Percentiles rank a stretch among this genome's conserved stretches.
Conservation (phyloP, 2,113 vertebrate genomes). For the Cairina moschata region DNA sequence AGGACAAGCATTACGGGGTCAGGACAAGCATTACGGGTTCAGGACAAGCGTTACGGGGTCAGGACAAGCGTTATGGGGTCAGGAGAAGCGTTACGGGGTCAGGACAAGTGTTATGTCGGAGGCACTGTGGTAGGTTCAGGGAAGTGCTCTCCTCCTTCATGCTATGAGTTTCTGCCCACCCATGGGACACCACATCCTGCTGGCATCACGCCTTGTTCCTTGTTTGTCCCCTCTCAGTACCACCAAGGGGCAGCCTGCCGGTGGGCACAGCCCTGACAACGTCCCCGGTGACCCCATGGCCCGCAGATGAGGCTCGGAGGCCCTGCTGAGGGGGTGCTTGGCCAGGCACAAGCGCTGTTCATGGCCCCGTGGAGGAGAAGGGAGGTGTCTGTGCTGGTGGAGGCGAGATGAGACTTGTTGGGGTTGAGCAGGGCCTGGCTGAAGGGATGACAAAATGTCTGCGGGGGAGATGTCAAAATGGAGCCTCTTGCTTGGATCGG, state of each 20-base stretch:
- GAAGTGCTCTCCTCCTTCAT: background rate
- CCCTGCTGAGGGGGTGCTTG: background rate
- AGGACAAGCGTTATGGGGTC: background rate
- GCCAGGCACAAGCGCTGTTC: background rate
- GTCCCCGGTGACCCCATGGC: background rate
- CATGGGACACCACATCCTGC: background rate
- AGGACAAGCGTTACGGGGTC: background rate
- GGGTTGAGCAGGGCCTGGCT: slow-evolving; percentile 41
- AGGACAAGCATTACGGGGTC: background rate
- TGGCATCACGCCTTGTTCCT: accelerated
- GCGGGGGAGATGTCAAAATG: slow-evolving; percentile 49
- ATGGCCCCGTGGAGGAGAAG: background rate
- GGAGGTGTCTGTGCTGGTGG: background rate
- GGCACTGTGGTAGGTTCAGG: accelerated
- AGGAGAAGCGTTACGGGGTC: background rate
- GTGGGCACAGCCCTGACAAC: background rate
- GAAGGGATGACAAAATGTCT: slow-evolving; percentile 57
- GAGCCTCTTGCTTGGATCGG: background rate
- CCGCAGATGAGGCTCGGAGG: accelerated
- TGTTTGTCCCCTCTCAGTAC: background rate
- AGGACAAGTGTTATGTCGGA: accelerated
- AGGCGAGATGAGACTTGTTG: slow-evolving; percentile 42
- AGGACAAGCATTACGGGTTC: background rate
- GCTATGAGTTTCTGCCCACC: background rate
- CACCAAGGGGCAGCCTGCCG: background rate